Base-by-base conservation (phyloP, 2,113 vertebrate species). In the Todiramphus chloris region DNA sequence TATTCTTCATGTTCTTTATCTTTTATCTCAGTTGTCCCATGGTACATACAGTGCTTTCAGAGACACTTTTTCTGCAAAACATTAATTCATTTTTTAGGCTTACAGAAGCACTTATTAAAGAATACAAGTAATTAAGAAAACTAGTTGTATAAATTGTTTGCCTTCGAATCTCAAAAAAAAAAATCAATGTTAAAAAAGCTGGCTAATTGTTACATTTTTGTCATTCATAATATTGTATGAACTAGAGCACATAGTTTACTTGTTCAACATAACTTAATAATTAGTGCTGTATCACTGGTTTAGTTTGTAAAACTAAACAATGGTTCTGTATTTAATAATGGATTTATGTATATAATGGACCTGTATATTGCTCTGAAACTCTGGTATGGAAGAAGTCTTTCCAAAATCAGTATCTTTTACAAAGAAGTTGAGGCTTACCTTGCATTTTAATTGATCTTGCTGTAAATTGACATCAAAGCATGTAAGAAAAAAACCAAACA, bases 1-100 rank as follows among this genome's bases (percentile, higher is more conserved):
- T 91, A 93, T 60, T 88, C 30, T 86, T 76, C 23, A 63, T 69
- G 75, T 46, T 69, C 55, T 93, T 94, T 94, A 77, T 87, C 77
- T 81, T 92, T 76, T 67, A 76, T 84, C 50, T 89, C n/a, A 37
- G 46, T 64, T 84, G 27, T 82, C 66, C 60, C 72, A 23, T 28
- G 66, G 46, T 74, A 91, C 16, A 90, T 19, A 59, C 63, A 78
- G 25, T 91, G 1, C 55, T 93, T 79, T 89, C 39, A 91, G 19
- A 87, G 6, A 78, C 39, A 78, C 51, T 79, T 85, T 24, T 72
- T 91, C 70, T 93, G 73, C 56, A 85, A 87, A 74, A 72, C 18
- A 82, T 69, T 55, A 95, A 62, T 63, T 93, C 67, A 87, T 4
- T 64, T 59, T 94, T 87, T 83, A 91, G 70, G 31, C 27, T 88